Evolutionary conservation across 2,113 vertebrate species (phyloP), one percentile per base, ranked within the genome.

Genomic region (Paramormyrops kingsleyae): DNA sequence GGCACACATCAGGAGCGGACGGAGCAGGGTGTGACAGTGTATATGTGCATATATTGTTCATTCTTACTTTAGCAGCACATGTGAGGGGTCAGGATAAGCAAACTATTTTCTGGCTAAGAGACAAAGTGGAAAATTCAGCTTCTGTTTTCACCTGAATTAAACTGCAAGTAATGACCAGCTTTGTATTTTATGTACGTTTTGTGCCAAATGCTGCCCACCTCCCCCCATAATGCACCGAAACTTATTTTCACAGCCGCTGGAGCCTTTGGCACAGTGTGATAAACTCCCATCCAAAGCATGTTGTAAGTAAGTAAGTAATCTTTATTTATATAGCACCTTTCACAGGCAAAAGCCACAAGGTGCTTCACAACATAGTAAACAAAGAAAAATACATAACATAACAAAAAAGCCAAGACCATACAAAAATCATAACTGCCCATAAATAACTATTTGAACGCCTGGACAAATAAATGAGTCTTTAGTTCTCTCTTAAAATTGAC

Each of bases 271-370:
- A 87, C 87, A 15, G 42, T 6, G 83, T 92, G 90, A 92, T 91
- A 87, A 91, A 90, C 90, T 89, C 87, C 83, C 87, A 87, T 91
- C 90, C 90, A 91, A 91, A 90, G 89, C 87, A 74, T 70, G 56
- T 19, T 88, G 35, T n/a, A n/a, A n/a, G n/a, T n/a, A n/a, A n/a
- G n/a, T n/a, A n/a, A n/a, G n/a, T n/a, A n/a, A n/a, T n/a, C n/a
- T n/a, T n/a, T n/a, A n/a, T n/a, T n/a, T n/a, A n/a, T n/a, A n/a
- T n/a, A n/a, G n/a, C n/a, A n/a, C n/a, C n/a, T n/a, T n/a, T n/a
- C n/a, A n/a, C n/a, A n/a, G n/a, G n/a, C n/a, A n/a, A n/a, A n/a
- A n/a, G n/a, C n/a, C n/a, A n/a, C n/a, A n/a, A n/a, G n/a, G n/a
- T n/a, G n/a, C n/a, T n/a, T n/a, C n/a, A n/a, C n/a, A n/a, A n/a